A percentile compares a stretch with the other conserved stretches of the same genome.
Conservation (phyloP, 2,888 invertebrate genomes). For the Eudasyphora cyanicolor region DNA sequence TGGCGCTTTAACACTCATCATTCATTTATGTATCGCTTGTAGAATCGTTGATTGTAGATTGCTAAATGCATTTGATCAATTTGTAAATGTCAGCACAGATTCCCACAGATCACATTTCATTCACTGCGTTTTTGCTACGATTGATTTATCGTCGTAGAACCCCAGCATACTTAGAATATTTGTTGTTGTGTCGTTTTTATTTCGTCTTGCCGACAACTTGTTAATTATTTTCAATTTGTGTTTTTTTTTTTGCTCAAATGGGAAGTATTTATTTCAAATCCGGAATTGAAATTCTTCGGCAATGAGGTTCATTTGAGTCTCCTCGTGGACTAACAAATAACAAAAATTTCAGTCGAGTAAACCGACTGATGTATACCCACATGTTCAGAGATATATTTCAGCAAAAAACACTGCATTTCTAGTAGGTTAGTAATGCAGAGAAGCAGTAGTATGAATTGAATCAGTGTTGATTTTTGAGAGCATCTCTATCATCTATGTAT, state of each 20-base stretch:
- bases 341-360: too few relatives aligned
- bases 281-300: background rate
- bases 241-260: background rate
- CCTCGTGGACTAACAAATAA: too few relatives aligned
- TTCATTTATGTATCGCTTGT: too few relatives aligned
- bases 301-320: background rate
- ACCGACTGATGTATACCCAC: too few relatives aligned
- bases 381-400: too few relatives aligned
- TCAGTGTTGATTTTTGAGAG: too few relatives aligned
- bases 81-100: constrained; percentile 21
- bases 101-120: background rate
- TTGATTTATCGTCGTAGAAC: background rate
- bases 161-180: background rate
- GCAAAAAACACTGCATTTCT: too few relatives aligned
- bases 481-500: too few relatives aligned
- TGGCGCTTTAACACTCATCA: background rate
- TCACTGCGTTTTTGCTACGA: background rate
- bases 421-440: too few relatives aligned
- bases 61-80: background rate
- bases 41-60: too few relatives aligned
- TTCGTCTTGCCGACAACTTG: background rate
- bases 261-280: background rate
- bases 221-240: constrained; percentile 4
- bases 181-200: background rate
- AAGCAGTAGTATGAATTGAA: too few relatives aligned